These are phyloP conservation scores for Cheilosia pagana DNA, from an alignment of 2,888 invertebrate species.

Conservation along the genomic window DNA sequence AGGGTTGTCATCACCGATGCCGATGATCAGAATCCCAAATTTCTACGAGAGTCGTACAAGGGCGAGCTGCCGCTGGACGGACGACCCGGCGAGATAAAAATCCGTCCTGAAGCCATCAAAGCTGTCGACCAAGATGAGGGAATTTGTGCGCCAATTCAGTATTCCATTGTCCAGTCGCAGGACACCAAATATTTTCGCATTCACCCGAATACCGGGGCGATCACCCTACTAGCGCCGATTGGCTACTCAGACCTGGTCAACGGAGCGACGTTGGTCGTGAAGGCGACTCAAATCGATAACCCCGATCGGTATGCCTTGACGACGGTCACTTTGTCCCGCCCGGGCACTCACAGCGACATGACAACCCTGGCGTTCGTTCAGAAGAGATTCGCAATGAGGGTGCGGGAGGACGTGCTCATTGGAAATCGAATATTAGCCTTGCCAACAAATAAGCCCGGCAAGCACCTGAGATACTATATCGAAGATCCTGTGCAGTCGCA, in stretches of 20 bases:
- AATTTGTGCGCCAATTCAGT: conserved; percentile 83
- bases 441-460: conserved; percentile 87
- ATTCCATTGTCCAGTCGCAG: conserved; percentile 82
- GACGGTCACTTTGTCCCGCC: conserved; percentile 88
- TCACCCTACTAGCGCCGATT: conserved; percentile 81
- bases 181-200: conserved; percentile 83
- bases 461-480: conserved; percentile 90
- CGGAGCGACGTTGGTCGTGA: conserved; percentile 91
- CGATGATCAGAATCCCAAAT: conserved; percentile 95
- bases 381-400: conserved; percentile 88
- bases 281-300: conserved; percentile 93
- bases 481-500: conserved; percentile 89
- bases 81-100: conserved; percentile 85
- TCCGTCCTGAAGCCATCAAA: conserved; percentile 89
- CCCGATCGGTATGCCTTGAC: conserved; percentile 94
- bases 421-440: conserved; percentile 90
- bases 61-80: conserved; percentile 87
- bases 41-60: conserved; percentile 89
- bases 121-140: conserved; percentile 89
- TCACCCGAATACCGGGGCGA: conserved; percentile 81
- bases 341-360: conserved; percentile 85
- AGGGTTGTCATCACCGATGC: conserved; percentile 93
- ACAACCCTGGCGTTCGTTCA: conserved; percentile 86
- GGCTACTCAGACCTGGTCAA: conserved; percentile 85
- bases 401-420: conserved; percentile 90